These are phyloP conservation scores for Lymantria monacha DNA, from an alignment of 2,888 invertebrate genomes.

Conservation along the genomic window DNA sequence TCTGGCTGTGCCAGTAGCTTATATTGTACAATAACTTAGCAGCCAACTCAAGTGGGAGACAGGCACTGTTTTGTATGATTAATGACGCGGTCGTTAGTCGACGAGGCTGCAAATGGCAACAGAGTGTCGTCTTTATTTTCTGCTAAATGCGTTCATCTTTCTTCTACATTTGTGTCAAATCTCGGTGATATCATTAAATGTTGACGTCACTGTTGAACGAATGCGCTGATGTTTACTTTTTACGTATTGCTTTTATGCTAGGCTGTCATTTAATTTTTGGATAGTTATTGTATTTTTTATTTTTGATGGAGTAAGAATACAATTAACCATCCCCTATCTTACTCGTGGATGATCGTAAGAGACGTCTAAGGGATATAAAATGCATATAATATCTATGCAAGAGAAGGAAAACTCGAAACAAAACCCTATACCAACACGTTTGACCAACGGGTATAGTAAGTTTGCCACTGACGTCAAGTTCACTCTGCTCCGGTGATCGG, in stretches of 20 bases:
- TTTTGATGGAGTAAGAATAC: too few species aligned
- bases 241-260: conserved; percentile 18
- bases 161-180: conserved; percentile 37
- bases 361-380: too few species aligned
- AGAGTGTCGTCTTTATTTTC: conserved; percentile 59
- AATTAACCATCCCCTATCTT: too few species aligned
- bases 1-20: conserved; percentile 35
- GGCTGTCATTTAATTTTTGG: conserved; percentile 2
- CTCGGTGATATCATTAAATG: conserved; percentile 35
- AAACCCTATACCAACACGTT: too few species aligned
- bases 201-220: conserved; percentile 20
- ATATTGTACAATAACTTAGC: conserved; percentile 40
- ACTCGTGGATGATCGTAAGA: too few species aligned
- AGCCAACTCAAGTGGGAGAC: conserved; percentile 51
- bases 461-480: too few species aligned
- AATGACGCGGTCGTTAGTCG: conserved; percentile 63
- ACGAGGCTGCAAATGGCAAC: conserved; percentile 59
- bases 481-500: too few species aligned
- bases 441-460: too few species aligned
- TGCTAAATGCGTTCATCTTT: conserved; percentile 53
- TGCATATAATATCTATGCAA: too few species aligned
- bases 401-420: too few species aligned
- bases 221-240: conserved; percentile 16
- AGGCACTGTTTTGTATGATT: conserved; percentile 63
- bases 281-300: too few species aligned